Evolutionary conservation across 2,113 vertebrate genomes (phyloP).

Genomic region (Ptyas mucosa): DNA sequence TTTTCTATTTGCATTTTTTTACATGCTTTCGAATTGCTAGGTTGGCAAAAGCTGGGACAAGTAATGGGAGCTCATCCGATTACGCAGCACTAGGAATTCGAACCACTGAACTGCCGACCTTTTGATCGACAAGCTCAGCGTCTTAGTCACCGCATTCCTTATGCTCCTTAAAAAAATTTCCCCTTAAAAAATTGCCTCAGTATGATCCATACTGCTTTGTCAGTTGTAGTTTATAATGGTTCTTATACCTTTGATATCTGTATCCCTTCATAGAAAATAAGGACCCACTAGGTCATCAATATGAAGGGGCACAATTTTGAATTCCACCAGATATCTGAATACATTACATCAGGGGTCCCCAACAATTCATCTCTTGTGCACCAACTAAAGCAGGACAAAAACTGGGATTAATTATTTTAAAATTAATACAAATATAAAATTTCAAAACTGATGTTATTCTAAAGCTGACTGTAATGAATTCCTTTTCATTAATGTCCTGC

Average conservation of each 20-base stretch:
- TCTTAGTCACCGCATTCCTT: too few relatives aligned
- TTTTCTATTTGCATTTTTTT: too few relatives aligned
- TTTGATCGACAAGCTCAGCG: too few relatives aligned
- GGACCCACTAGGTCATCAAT: background rate
- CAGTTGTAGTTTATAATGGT: background rate
- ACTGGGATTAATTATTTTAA: background rate
- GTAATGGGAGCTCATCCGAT: too few relatives aligned
- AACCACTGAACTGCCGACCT: too few relatives aligned
- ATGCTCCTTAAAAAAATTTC: background rate
- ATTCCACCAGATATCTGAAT: too few relatives aligned
- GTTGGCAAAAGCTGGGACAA: too few relatives aligned
- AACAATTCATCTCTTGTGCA: background rate
- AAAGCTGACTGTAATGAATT: background rate
- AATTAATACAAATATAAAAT: background rate
- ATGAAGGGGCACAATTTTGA: too few relatives aligned
- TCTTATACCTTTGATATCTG: background rate
- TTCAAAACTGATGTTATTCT: background rate
- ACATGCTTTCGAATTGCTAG: too few relatives aligned
- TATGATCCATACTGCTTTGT: background rate
- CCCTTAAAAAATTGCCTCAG: background rate
- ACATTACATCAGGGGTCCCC: too few relatives aligned
- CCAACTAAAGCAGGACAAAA: background rate
- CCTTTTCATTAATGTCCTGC: background rate
- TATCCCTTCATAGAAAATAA: background rate
- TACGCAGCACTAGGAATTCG: too few relatives aligned